Conservation (phyloP, 1,140 invertebrate species). For the Eumeta japonica region DNA sequence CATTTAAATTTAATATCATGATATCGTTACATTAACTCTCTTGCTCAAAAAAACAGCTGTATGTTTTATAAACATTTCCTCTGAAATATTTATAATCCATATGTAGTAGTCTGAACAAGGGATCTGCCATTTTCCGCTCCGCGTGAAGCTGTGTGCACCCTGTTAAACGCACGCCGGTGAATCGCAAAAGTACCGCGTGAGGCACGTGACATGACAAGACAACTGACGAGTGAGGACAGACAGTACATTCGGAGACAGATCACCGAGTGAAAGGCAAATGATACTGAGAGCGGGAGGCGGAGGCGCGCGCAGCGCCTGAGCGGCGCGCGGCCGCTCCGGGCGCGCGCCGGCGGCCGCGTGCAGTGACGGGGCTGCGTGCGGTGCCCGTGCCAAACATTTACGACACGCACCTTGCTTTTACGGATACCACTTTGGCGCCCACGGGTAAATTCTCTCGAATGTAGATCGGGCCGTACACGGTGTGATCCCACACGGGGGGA, state of each 20-base stretch:
- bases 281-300: slow-evolving; percentile 28
- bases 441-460: slow-evolving; percentile 96
- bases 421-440: slow-evolving; percentile 92
- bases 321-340: neutral
- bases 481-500: slow-evolving; percentile 94
- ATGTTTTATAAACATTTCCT: too few relatives aligned
- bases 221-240: slow-evolving; percentile 30
- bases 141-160: too few relatives aligned
- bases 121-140: too few relatives aligned
- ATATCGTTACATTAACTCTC: too few relatives aligned
- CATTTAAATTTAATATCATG: too few relatives aligned
- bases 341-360: slow-evolving; percentile 26
- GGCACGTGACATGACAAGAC: slow-evolving; percentile 34
- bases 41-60: too few relatives aligned
- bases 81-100: too few relatives aligned
- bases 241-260: slow-evolving; percentile 28
- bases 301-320: slow-evolving; percentile 14
- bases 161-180: slow-evolving; percentile 50
- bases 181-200: slow-evolving; percentile 25
- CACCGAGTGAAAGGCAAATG: slow-evolving; percentile 44
- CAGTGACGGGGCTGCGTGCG: slow-evolving; percentile 60
- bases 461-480: slow-evolving; percentile 93
- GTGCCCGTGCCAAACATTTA: slow-evolving; percentile 57
- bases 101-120: too few relatives aligned
- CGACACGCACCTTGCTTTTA: slow-evolving; percentile 90